phyloP scores from a whole-genome alignment of 2,113 vertebrate genomes.

The Semnornis frantzii region DNA sequence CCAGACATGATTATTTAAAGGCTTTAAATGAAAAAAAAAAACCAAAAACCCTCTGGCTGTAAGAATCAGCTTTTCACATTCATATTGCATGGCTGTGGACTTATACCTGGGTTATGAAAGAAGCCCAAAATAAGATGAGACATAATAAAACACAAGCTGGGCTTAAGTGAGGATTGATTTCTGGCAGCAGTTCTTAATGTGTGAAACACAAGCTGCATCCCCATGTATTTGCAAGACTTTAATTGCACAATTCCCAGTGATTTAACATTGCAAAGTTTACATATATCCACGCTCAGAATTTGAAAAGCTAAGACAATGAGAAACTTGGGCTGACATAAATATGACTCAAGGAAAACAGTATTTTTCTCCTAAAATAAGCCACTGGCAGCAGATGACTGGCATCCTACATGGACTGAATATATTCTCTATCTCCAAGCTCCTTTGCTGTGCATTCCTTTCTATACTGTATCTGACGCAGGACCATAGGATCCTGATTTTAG shows the following conservation, averaged over 20 bases:
- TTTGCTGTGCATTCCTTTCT: neutral
- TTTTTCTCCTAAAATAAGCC: neutral
- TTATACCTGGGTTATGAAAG: constrained; percentile 29
- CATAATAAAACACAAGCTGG: constrained; percentile 20
- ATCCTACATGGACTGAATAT: neutral
- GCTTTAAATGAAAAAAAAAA: constrained; percentile 1
- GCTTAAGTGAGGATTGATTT: neutral
- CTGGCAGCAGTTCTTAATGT: neutral
- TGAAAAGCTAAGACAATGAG: neutral
- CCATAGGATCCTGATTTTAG: neutral
- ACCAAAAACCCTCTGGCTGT: neutral
- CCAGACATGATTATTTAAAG: constrained; percentile 52
- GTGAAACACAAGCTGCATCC: neutral
- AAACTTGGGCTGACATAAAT: neutral
- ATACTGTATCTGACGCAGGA: neutral
- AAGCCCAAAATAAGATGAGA: constrained; percentile 27
- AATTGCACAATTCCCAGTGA: neutral
- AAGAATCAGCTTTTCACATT: constrained; percentile 16
- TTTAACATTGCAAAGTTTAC: neutral
- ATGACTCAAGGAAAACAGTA: neutral
- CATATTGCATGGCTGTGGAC: neutral
- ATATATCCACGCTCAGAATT: neutral
- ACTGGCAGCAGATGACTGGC: neutral
- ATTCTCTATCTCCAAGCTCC: neutral
- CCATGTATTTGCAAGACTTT: neutral